phyloP scores from a whole-genome alignment of 2,797 vertebrate genomes.

The Peromyscus nudipes region DNA sequence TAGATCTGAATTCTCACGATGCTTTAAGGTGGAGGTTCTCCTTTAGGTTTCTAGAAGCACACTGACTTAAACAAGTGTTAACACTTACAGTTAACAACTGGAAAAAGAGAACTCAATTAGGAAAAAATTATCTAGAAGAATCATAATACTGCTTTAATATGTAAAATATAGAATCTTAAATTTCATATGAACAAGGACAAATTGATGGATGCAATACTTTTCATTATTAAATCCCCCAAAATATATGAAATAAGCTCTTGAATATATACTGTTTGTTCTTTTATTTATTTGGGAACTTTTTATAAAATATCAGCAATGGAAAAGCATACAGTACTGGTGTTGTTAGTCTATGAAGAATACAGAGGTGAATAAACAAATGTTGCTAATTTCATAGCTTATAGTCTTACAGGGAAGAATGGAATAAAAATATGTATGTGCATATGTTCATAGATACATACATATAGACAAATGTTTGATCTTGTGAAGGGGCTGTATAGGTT shows the following conservation, averaged over 20 bases:
- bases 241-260: background rate
- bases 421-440: background rate
- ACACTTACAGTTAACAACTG: background rate
- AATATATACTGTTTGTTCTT: background rate
- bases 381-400: background rate
- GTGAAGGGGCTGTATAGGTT: background rate
- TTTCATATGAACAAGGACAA: conserved; percentile 23
- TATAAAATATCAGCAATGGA: background rate
- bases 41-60: background rate
- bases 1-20: background rate
- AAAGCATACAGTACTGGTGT: background rate
- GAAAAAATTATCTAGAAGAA: background rate
- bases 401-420: background rate
- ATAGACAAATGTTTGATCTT: background rate
- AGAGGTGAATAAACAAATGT: background rate
- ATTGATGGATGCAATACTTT: background rate
- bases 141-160: background rate
- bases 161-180: conserved; percentile 66
- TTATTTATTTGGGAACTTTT: background rate
- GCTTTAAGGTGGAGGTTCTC: background rate
- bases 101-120: background rate
- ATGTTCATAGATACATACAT: background rate
- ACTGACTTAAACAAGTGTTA: background rate
- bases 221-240: background rate
- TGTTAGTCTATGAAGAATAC: background rate